Conservation (phyloP, 1,140 invertebrate species). For the Branchinecta lynchi region DNA sequence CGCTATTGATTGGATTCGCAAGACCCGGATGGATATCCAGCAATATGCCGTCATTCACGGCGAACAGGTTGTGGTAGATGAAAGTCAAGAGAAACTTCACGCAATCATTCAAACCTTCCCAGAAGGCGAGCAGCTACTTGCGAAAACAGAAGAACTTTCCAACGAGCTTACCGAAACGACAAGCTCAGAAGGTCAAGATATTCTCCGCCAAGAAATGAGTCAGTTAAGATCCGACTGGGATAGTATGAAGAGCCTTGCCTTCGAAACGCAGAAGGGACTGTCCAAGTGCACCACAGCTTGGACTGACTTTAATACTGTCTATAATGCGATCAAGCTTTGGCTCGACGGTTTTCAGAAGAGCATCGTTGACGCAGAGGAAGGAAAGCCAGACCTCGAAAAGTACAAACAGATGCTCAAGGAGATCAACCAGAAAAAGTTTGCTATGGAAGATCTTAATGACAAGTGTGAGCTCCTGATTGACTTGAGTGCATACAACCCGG, state of each 20-base stretch:
- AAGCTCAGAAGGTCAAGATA: constrained; percentile 66
- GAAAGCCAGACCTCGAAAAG: constrained; percentile 25
- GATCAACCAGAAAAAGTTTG: constrained; percentile 53
- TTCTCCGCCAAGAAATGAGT: constrained; percentile 63
- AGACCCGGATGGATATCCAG: constrained; percentile 62
- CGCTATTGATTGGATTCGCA: constrained; percentile 72
- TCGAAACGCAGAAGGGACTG: constrained; percentile 57
- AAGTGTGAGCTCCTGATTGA: constrained; percentile 72
- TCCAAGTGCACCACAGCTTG: constrained; percentile 66
- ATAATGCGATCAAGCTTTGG: constrained; percentile 59
- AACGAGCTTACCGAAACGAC: constrained; percentile 62
- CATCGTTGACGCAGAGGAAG: constrained; percentile 34
- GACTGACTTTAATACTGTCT: constrained; percentile 63
- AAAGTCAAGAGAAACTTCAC: constrained; percentile 52
- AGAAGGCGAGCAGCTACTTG: constrained; percentile 38
- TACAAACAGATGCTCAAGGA: constrained; percentile 47
- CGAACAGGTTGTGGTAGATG: constrained; percentile 53
- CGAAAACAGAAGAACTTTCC: constrained; percentile 56
- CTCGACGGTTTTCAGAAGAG: constrained; percentile 52
- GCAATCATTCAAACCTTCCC: constrained; percentile 48
- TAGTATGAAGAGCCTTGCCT: constrained; percentile 57
- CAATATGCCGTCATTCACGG: constrained; percentile 67
- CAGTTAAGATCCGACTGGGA: constrained; percentile 76
- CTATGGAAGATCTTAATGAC: constrained; percentile 67
- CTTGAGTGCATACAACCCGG: constrained; percentile 58